phyloP scores from a whole-genome alignment of 2,113 vertebrate genomes.

The Pagrus major region DNA sequence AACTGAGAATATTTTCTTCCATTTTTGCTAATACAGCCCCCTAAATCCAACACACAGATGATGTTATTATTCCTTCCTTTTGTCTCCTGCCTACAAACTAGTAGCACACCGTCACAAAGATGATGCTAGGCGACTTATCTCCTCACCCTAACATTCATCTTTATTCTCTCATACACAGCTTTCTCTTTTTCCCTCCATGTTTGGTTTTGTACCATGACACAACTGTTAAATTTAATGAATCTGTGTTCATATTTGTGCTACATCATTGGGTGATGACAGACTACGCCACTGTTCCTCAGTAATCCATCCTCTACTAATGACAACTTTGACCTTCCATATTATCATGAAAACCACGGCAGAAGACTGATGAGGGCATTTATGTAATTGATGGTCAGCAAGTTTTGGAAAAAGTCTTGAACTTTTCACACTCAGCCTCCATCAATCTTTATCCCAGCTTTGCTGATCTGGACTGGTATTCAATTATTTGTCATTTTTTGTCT shows the following conservation, averaged over 20 bases:
- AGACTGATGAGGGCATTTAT: conserved; percentile 23
- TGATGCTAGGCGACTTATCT: neutral
- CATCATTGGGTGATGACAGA: conserved; percentile 16
- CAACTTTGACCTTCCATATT: conserved; percentile 36
- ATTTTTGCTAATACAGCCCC: too few species aligned
- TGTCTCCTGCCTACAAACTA: too few species aligned
- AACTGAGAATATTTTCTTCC: too few species aligned
- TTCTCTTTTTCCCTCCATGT: neutral
- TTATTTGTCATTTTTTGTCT: neutral
- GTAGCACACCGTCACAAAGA: neutral
- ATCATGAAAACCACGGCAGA: conserved; percentile 1
- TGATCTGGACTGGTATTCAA: neutral
- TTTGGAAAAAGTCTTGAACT: conserved; percentile 12
- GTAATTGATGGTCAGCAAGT: conserved; percentile 12
- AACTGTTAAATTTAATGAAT: neutral
- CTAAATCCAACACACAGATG: too few species aligned
- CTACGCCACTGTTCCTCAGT: neutral
- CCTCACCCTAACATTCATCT: neutral
- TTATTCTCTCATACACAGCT: too few species aligned
- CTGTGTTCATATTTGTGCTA: neutral
- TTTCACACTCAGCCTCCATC: neutral
- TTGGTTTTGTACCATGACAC: neutral
- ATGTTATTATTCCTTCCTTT: too few species aligned
- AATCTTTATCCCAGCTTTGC: neutral
- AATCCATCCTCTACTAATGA: conserved; percentile 41